These are phyloP conservation scores for Microcebus murinus DNA, from an alignment of 2,113 vertebrate species.

Conservation along the genomic window DNA sequence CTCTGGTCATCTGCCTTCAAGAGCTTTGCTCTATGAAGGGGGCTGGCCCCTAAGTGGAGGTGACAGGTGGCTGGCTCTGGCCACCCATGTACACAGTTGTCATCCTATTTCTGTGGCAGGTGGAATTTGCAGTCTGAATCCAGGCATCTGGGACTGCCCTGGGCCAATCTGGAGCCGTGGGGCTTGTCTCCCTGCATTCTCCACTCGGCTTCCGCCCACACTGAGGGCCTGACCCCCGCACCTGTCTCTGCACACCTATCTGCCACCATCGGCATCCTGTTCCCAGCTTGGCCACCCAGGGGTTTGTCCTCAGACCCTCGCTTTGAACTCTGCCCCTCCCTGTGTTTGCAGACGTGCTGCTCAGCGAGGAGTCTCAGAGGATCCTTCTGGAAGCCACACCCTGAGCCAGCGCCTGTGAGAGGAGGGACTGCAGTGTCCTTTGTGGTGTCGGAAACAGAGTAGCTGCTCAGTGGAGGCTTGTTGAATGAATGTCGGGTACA, in stretches of 20 bases:
- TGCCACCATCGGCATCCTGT: background rate
- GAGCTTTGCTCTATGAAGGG: background rate
- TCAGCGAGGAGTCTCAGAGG: background rate
- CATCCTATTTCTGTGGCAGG: background rate
- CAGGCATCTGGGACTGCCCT: background rate
- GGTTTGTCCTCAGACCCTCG: background rate
- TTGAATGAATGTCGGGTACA: fast-evolving
- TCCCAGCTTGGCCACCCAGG: background rate
- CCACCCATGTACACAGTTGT: background rate
- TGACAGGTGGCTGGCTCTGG: background rate
- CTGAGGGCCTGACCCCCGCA: fast-evolving
- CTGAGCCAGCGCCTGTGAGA: background rate
- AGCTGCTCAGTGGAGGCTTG: background rate
- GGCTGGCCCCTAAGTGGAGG: constrained; percentile 25
- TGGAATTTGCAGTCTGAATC: background rate
- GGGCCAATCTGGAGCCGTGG: background rate
- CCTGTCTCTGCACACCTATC: background rate
- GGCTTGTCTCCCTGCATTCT: background rate
- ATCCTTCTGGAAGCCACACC: background rate
- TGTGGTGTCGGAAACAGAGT: fast-evolving
- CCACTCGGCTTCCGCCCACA: background rate
- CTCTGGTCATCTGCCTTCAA: background rate
- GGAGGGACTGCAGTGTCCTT: background rate
- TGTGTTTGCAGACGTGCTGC: fast-evolving
- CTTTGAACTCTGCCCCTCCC: background rate